phyloP scores from a whole-genome alignment of 2,888 invertebrate species.

The Mamestra brassicae region DNA sequence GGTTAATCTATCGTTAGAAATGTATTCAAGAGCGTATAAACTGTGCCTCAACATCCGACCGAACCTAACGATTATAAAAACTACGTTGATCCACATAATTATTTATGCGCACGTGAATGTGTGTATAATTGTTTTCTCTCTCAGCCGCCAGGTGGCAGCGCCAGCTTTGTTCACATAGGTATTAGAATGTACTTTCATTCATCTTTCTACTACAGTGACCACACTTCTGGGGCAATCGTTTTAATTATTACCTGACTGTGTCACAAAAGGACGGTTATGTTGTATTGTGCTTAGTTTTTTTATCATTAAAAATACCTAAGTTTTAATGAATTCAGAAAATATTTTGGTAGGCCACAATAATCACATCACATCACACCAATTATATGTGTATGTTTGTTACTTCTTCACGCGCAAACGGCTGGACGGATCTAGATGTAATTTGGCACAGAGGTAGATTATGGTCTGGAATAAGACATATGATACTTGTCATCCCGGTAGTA shows the following conservation, averaged over 20 bases:
- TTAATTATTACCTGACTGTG: background rate
- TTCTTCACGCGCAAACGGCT: no score
- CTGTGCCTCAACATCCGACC: slow-evolving; percentile 18
- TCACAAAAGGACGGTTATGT: background rate
- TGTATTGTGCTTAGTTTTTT: background rate
- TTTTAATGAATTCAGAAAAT: no score
- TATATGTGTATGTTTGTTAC: no score
- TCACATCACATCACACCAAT: no score
- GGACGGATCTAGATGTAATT: no score
- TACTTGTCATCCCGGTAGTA: no score
- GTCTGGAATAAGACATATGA: no score
- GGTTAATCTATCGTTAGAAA: slow-evolving; percentile 12
- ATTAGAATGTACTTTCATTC: slow-evolving; percentile 78
- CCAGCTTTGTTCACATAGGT: slow-evolving; percentile 47
- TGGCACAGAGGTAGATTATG: no score
- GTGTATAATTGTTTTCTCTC: slow-evolving; percentile 62
- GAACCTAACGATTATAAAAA: slow-evolving; percentile 26
- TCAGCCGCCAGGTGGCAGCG: slow-evolving; percentile 53
- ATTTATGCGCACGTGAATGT: slow-evolving; percentile 32
- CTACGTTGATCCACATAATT: slow-evolving; percentile 21
- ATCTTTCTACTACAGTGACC: slow-evolving; percentile 71
- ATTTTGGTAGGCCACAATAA: no score
- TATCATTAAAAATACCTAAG: background rate
- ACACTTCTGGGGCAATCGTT: slow-evolving; percentile 13
- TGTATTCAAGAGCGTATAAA: slow-evolving; percentile 7